phyloP scores from a whole-genome alignment of 2,797 vertebrate species.

The Anguilla obscura region DNA sequence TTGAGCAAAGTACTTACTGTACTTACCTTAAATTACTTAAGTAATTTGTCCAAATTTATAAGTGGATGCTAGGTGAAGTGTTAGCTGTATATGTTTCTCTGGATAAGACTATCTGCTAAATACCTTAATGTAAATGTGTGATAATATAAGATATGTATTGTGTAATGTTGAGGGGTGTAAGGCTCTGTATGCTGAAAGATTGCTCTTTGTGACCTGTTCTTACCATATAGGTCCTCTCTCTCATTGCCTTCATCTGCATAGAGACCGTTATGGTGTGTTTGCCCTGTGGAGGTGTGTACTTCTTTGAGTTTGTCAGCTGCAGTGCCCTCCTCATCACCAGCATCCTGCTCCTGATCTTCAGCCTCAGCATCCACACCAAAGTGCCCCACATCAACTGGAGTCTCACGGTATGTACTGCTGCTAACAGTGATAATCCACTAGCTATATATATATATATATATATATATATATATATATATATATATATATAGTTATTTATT shows the following conservation, averaged over 20 bases:
- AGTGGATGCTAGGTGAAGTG: no score
- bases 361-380: conserved; percentile 87
- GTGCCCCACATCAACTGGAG: conserved; percentile 96
- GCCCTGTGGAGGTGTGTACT: conserved; percentile 92
- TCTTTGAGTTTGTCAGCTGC: conserved; percentile 99
- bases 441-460: background rate
- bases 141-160: background rate
- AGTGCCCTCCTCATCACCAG: conserved; percentile 91
- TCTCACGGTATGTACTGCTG: conserved; percentile 81
- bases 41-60: no score
- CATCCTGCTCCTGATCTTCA: conserved; percentile 88
- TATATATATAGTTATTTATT: no score
- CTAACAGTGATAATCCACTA: background rate
- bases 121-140: background rate
- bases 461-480: no score
- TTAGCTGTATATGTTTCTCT: no score
- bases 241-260: conserved; percentile 94
- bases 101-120: no score
- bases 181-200: conserved; percentile 26
- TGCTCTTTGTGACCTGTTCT: background rate
- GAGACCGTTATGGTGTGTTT: conserved; percentile 96
- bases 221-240: conserved; percentile 78
- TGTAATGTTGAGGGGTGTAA: background rate
- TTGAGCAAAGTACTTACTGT: no score
- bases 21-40: no score